Evolutionary conservation across 2,888 invertebrate species (phyloP).

Genomic region (Mylabris sibirica): DNA sequence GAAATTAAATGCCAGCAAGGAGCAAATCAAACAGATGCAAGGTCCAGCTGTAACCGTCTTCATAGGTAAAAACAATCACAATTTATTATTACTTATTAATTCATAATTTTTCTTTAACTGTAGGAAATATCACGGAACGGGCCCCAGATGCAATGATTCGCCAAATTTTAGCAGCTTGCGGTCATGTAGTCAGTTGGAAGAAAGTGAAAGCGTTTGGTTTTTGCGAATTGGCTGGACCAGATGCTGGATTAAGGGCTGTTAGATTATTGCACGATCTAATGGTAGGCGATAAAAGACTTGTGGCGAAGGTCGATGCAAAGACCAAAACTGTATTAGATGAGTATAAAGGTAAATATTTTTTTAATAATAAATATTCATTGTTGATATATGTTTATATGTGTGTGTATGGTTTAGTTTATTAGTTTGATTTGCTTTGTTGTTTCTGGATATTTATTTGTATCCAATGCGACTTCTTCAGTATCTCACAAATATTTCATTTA

Average conservation of each 20-base stretch:
- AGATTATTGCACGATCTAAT: conserved; percentile 90
- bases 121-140: conserved; percentile 88
- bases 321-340: conserved; percentile 93
- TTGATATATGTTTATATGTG: too few species aligned
- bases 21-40: conserved; percentile 61
- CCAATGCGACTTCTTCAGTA: conserved; percentile 22
- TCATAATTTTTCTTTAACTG: background rate
- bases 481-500: conserved; percentile 29
- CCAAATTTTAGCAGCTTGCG: conserved; percentile 90
- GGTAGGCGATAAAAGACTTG: conserved; percentile 91
- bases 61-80: conserved; percentile 70
- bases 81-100: background rate
- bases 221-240: conserved; percentile 95
- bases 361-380: background rate
- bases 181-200: conserved; percentile 96
- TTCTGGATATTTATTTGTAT: conserved; percentile 1
- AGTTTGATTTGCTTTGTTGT: conserved; percentile 21
- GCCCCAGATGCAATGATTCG: conserved; percentile 96
- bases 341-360: conserved; percentile 74
- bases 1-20: conserved; percentile 57
- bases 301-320: conserved; percentile 97
- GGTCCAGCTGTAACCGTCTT: conserved; percentile 97
- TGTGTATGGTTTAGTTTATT: conserved; percentile 9
- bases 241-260: conserved; percentile 94
- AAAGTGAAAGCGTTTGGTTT: conserved; percentile 97